These are phyloP conservation scores for Phyllotis vaccarum DNA, from an alignment of 2,797 vertebrate genomes.

Conservation along the genomic window DNA sequence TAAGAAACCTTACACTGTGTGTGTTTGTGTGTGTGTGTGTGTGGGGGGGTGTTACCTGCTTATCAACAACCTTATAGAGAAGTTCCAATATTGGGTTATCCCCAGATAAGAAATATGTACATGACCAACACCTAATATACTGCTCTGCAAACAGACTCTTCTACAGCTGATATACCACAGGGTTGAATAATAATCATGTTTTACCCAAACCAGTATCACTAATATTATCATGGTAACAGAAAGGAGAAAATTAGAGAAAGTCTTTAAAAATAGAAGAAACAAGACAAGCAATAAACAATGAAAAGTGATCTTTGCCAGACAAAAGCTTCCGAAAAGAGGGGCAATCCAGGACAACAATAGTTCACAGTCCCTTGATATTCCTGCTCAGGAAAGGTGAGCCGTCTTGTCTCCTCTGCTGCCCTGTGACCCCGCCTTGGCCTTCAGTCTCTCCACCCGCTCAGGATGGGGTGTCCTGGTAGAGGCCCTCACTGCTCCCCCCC, in stretches of 20 bases:
- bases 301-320: neutral
- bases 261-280: conserved; percentile 2
- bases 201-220: conserved; percentile 12
- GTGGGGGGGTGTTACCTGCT: neutral
- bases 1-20: neutral
- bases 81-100: neutral
- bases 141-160: neutral
- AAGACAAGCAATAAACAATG: neutral
- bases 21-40: neutral
- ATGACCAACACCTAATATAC: neutral
- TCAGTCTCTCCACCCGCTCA: no score
- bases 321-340: neutral
- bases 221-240: conserved; percentile 36
- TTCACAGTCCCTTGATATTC: neutral
- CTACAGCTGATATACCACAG: neutral
- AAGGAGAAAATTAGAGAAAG: neutral
- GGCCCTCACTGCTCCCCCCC: no score
- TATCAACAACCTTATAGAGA: neutral
- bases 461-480: no score
- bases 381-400: neutral
- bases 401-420: neutral
- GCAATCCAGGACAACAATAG: neutral
- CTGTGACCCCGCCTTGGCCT: neutral
- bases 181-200: neutral
- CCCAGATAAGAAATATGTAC: neutral